Conservation (phyloP, 2,797 vertebrate genomes). For the Sardinella longiceps region DNA sequence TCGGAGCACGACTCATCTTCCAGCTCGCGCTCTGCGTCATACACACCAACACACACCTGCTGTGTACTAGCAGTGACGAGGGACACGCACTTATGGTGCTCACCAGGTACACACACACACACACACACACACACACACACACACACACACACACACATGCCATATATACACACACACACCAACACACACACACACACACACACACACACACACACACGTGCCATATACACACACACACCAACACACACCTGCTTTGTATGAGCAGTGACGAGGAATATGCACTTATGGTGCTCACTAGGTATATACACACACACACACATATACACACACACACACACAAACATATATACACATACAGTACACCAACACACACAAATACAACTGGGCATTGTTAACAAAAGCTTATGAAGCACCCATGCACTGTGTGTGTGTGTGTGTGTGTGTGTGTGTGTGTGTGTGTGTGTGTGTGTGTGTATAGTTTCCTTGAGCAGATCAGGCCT, state of each 20-base stretch:
- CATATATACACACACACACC: too few species aligned
- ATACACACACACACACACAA: neutral
- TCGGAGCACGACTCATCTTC: conserved; percentile 88
- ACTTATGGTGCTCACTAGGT: conserved; percentile 91
- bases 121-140: conserved; percentile 56
- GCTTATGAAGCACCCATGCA: too few species aligned
- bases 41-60: too few species aligned
- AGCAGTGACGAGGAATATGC: conserved; percentile 88
- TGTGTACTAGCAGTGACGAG: conserved; percentile 83
- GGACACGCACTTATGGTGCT: conserved; percentile 91
- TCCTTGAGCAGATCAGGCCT: conserved; percentile 80
- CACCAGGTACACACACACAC: conserved; percentile 73
- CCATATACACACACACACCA: too few species aligned
- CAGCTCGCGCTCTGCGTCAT: too few species aligned
- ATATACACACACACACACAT: too few species aligned
- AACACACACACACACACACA: conserved; percentile 85
- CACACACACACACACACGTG: conserved; percentile 64
- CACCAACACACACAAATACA: too few species aligned
- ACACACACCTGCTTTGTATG: too few species aligned
- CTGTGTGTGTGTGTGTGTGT: too few species aligned
- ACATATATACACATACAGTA: neutral
- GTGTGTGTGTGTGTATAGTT: neutral
- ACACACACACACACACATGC: conserved; percentile 80
- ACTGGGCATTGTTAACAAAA: too few species aligned
- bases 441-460: too few species aligned